These are phyloP conservation scores for Philopotamus ludificatus DNA, from an alignment of 1,140 invertebrate species.

Conservation along the genomic window DNA sequence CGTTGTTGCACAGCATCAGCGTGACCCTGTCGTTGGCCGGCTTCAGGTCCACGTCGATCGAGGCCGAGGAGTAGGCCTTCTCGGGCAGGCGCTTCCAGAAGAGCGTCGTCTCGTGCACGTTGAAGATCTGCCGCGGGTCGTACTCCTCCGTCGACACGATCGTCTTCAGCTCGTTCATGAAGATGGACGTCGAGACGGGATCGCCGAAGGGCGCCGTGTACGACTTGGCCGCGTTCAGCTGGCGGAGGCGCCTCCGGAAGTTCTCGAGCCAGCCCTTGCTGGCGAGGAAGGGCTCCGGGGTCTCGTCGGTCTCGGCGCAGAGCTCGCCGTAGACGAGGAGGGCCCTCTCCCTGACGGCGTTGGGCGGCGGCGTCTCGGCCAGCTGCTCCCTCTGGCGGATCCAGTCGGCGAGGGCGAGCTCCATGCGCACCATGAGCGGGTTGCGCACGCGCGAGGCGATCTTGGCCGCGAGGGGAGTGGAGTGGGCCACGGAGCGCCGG, in stretches of 20 bases:
- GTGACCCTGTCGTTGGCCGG: constrained; percentile 46
- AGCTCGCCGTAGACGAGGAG: neutral
- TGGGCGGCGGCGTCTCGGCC: neutral
- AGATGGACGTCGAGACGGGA: neutral
- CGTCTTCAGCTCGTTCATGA: neutral
- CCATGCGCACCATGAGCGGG: neutral
- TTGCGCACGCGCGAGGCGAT: neutral
- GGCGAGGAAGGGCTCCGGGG: neutral
- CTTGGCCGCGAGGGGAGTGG: neutral
- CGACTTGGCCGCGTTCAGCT: neutral
- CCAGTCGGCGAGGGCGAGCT: neutral
- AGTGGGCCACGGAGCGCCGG: neutral
- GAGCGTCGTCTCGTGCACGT: neutral
- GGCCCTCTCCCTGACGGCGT: neutral
- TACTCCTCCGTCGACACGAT: neutral
- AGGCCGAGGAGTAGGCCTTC: neutral
- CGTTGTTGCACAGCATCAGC: constrained; percentile 47
- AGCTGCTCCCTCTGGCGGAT: neutral
- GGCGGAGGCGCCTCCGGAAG: neutral
- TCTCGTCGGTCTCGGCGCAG: neutral
- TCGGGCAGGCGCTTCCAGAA: neutral
- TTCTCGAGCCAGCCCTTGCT: constrained; percentile 1
- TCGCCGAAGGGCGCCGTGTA: neutral
- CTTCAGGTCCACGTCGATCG: constrained; percentile 45
- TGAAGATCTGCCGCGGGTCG: neutral